These are phyloP conservation scores for Halcyon smyrnensis DNA, from an alignment of 2,797 vertebrate species.

Conservation along the genomic window DNA sequence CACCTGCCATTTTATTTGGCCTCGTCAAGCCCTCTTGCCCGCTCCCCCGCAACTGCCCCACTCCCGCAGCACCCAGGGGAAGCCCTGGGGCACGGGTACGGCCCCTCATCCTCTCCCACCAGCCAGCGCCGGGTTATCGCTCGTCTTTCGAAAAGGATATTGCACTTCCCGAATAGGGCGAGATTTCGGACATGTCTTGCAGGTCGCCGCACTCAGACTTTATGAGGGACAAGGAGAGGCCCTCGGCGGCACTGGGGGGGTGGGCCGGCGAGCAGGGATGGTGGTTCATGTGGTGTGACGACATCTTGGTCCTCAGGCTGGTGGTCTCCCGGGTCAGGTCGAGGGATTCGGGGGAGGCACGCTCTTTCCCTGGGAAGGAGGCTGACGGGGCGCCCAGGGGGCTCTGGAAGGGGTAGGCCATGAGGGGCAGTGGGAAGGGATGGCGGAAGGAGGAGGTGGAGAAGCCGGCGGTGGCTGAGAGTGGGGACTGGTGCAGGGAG, in stretches of 20 bases:
- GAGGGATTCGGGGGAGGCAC: conserved; percentile 93
- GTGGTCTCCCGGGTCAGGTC: conserved; percentile 96
- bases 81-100: rapidly evolving
- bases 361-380: conserved; percentile 91
- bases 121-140: not conserved
- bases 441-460: conserved; percentile 94
- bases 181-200: conserved; percentile 98
- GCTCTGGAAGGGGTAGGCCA: conserved; percentile 97
- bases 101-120: not conserved
- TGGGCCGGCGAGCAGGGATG: conserved; percentile 94
- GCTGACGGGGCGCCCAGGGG: conserved; percentile 88
- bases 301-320: conserved; percentile 98
- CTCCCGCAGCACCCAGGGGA: not conserved
- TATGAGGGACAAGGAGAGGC: conserved; percentile 94
- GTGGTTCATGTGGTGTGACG: conserved; percentile 93
- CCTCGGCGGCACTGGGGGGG: conserved; percentile 90
- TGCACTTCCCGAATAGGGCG: conserved; percentile 96
- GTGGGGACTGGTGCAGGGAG: conserved; percentile 92
- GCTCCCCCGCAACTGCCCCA: rapidly evolving
- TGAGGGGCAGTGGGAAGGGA: conserved; percentile 93
- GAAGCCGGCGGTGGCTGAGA: conserved; percentile 92
- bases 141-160: conserved; percentile 89
- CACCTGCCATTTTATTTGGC: not conserved
- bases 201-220: conserved; percentile 97
- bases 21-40: rapidly evolving